Conservation (phyloP, 2,888 invertebrate species). For the Nebria salina region DNA sequence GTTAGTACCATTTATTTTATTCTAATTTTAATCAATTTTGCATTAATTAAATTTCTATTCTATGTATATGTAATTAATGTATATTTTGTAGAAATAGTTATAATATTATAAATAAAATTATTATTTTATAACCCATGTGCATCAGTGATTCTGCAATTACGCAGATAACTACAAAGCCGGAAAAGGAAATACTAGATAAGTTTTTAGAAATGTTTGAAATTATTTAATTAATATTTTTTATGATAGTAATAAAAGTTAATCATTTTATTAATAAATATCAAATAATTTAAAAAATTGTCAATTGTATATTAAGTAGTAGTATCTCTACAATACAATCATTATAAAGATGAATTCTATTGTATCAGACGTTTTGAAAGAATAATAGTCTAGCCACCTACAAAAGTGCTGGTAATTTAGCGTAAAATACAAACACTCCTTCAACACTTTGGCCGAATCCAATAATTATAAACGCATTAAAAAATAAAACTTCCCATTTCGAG, state of each 20-base stretch:
- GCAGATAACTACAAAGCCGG: background rate
- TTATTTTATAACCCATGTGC: background rate
- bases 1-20: too few relatives aligned
- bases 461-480: conserved; percentile 19
- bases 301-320: too few relatives aligned
- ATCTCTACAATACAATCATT: background rate
- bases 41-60: too few relatives aligned
- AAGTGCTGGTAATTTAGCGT: background rate
- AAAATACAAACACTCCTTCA: background rate
- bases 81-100: too few relatives aligned
- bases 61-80: too few relatives aligned
- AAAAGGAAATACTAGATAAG: background rate
- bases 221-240: background rate
- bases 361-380: background rate
- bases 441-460: background rate
- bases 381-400: background rate
- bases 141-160: background rate
- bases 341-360: background rate
- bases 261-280: background rate
- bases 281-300: background rate
- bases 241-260: background rate
- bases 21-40: too few relatives aligned
- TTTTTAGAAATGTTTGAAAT: background rate
- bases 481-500: background rate
- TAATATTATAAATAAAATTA: too few relatives aligned